Evolutionary conservation across 1,140 invertebrate species (phyloP).

Genomic region (Tyrophagus putrescentiae): DNA sequence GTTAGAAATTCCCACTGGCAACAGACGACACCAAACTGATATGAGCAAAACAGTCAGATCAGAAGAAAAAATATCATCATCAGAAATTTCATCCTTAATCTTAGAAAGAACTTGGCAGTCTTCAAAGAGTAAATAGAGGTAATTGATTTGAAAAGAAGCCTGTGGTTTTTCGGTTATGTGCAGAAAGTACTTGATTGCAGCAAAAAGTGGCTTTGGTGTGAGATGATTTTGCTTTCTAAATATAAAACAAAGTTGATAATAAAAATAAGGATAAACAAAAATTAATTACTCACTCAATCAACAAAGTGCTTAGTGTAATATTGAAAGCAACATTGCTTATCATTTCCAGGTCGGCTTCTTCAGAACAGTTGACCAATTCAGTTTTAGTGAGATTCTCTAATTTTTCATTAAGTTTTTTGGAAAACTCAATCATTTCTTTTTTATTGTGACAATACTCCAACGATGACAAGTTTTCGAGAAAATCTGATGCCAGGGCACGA

Average conservation of each 20-base stretch:
- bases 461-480: not conserved
- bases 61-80: not conserved
- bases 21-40: not conserved
- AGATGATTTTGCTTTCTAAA: too few species aligned
- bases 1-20: not conserved
- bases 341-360: not conserved
- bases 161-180: not conserved
- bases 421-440: not conserved
- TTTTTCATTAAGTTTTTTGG: not conserved
- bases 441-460: not conserved
- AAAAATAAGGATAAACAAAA: too few species aligned
- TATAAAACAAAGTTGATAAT: too few species aligned
- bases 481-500: not conserved
- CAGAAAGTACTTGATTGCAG: not conserved
- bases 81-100: not conserved
- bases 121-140: not conserved
- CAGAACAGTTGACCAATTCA: not conserved
- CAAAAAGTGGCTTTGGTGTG: too few species aligned
- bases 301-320: slow-evolving; percentile 1
- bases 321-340: not conserved
- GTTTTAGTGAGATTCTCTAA: not conserved
- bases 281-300: too few species aligned
- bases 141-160: not conserved
- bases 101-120: not conserved
- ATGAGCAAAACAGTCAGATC: not conserved